A percentile compares a stretch with the other conserved stretches of the same genome.
Conservation (phyloP, 1,140 invertebrate genomes). For the Euborellia annulipes region DNA sequence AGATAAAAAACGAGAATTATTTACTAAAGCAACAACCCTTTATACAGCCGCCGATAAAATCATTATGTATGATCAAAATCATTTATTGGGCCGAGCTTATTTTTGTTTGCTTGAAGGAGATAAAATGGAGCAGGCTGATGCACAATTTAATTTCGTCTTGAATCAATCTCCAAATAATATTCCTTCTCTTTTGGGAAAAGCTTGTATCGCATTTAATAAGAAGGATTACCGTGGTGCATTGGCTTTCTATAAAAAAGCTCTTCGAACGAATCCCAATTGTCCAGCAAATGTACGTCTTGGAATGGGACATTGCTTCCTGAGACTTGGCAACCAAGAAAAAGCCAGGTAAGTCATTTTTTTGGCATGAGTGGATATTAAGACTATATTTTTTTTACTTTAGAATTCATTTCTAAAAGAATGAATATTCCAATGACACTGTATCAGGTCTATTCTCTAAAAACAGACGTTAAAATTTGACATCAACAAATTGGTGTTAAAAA, state of each 20-base stretch:
- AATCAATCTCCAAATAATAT: conserved; percentile 94
- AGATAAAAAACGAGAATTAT: conserved; percentile 87
- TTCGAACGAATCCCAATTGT: conserved; percentile 90
- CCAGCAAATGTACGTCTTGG: conserved; percentile 92
- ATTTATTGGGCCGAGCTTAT: conserved; percentile 92
- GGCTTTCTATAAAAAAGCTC: conserved; percentile 94
- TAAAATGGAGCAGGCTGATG: conserved; percentile 99
- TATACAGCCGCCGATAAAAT: conserved; percentile 99
- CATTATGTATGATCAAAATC: conserved; percentile 99
- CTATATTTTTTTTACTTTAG: too few relatives aligned
- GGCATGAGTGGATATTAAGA: too few relatives aligned
- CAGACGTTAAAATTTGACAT: too few relatives aligned
- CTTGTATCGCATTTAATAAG: conserved; percentile 89
- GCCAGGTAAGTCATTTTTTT: conserved; percentile 63
- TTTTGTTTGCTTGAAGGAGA: conserved; percentile 96
- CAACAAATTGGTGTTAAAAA: too few relatives aligned
- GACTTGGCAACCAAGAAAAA: conserved; percentile 90
- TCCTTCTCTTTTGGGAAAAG: conserved; percentile 91
- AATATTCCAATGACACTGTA: too few relatives aligned
- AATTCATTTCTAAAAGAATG: too few relatives aligned
- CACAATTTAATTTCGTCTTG: conserved; percentile 98
- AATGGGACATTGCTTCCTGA: conserved; percentile 97
- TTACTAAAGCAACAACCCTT: conserved; percentile 88
- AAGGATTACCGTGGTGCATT: conserved; percentile 89
- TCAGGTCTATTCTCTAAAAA: too few relatives aligned